A percentile compares a stretch with the other conserved stretches of the same genome.
Conservation (phyloP, 1,140 invertebrate genomes). For the Drosophila gunungcola region DNA sequence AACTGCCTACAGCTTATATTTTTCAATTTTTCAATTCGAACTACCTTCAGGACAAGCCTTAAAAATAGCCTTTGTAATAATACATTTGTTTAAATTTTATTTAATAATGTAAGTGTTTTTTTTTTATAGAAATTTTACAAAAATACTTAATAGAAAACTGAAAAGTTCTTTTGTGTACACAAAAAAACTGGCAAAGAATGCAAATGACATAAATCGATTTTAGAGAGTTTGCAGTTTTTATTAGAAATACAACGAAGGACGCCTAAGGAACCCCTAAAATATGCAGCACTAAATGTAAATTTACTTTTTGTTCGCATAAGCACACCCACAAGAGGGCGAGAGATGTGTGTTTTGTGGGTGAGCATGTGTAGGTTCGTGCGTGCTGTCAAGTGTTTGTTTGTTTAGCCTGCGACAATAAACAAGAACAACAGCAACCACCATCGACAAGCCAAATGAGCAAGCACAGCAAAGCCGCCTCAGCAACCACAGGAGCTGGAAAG, state of each 20-base stretch:
- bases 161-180: background rate
- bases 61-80: too few relatives aligned
- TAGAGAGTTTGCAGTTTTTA: conserved; percentile 30
- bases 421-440: conserved; percentile 38
- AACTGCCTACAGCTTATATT: too few relatives aligned
- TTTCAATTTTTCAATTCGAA: too few relatives aligned
- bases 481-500: conserved; percentile 27
- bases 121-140: too few relatives aligned
- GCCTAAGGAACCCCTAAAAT: conserved; percentile 28
- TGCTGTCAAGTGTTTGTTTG: conserved; percentile 61
- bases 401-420: conserved; percentile 59
- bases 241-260: conserved; percentile 11
- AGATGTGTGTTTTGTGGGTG: conserved; percentile 1
- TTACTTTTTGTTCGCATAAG: conserved; percentile 51
- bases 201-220: conserved; percentile 37
- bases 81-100: too few relatives aligned
- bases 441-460: conserved; percentile 26
- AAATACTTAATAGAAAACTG: background rate
- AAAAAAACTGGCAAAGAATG: conserved; percentile 12
- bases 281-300: conserved; percentile 75
- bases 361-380: conserved; percentile 42
- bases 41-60: too few relatives aligned
- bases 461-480: conserved; percentile 28
- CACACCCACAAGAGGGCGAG: conserved; percentile 9
- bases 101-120: too few relatives aligned